Evolutionary conservation across 2,797 vertebrate species (phyloP), one percentile per base, ranked within the genome.

Genomic region (Tolypeutes matacus): DNA sequence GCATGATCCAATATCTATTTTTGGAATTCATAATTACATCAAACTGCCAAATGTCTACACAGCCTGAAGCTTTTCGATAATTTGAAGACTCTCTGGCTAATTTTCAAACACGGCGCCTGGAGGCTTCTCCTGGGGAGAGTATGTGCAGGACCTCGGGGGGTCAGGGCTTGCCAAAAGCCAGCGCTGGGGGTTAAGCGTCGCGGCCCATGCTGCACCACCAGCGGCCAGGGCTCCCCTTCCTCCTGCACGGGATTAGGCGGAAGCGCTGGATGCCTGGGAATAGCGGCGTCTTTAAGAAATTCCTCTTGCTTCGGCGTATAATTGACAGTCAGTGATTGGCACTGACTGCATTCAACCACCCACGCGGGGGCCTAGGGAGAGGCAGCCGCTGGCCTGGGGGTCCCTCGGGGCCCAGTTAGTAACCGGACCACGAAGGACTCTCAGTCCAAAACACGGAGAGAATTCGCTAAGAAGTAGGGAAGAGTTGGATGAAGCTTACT

Each of bases 361-460:
- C n/a, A n/a, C n/a, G n/a, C n/a, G n/a, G n/a, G n/a, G n/a, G n/a
- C 39, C 39, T 39, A 7, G 39, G 39, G 39, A 39, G 39, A 39
- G 39, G n/a, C n/a, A n/a, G n/a, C n/a, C n/a, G 25, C 34, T 83
- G 46, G 5, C 64, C 69, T 20, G 4, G 5, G 10, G 70, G 46
- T 4, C 20, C 36, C 17, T 25, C 20, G 27, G n/a, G 49, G 3
- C 20, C 31, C 4, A 46, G 27, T 4, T 25, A 15, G 72, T 29
- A 27, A 8, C 72, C 15, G 3, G 39, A 39, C 39, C 39, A 39
- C 39, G 29, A 92, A 53, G 20, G 42, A 21, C 62, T 76, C 14
- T 96, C 46, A 56, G 73, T 60, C 49, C 49, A 90, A 10, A 86
- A 83, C 23, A 60, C 13, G 78, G 39, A 78, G 82, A 76, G 34